Conservation (phyloP, 1,140 invertebrate species). For the Tyrophagus putrescentiae region DNA sequence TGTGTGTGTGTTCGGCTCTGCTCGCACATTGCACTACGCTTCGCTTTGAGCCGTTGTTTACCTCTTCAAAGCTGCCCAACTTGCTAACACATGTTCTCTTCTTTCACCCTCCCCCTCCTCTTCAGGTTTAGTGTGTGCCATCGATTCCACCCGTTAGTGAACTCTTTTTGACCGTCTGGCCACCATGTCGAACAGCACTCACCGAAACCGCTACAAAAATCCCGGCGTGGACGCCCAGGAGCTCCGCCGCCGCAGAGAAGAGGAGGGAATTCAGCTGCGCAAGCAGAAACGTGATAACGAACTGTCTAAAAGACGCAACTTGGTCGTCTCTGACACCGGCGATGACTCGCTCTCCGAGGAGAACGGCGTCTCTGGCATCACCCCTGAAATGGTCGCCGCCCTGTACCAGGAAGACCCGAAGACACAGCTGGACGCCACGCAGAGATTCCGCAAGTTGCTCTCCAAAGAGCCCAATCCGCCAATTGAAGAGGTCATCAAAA, state of each 20-base stretch:
- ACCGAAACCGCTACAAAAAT: conserved; percentile 92
- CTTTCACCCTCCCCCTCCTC: too few species aligned
- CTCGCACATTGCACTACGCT: too few species aligned
- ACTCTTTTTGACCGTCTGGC: too few species aligned
- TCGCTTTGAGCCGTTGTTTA: too few species aligned
- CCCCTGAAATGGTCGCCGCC: conserved; percentile 59
- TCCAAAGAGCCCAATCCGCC: conserved; percentile 92
- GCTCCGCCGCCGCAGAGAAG: conserved; percentile 72
- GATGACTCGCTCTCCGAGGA: not conserved
- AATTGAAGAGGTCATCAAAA: conserved; percentile 94
- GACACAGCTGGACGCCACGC: conserved; percentile 72
- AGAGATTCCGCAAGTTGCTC: conserved; percentile 83
- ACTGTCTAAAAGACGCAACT: conserved; percentile 37
- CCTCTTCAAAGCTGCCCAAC: too few species aligned
- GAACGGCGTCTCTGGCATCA: conserved; percentile 32
- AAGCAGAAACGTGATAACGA: conserved; percentile 83
- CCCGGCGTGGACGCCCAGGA: conserved; percentile 77
- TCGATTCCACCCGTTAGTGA: too few species aligned
- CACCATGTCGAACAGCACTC: conserved; percentile 31
- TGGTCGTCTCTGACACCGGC: not conserved
- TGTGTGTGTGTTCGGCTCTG: too few species aligned
- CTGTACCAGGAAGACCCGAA: conserved; percentile 64
- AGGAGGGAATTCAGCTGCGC: conserved; percentile 84
- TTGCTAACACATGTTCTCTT: too few species aligned
- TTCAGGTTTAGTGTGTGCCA: too few species aligned